A percentile compares a stretch with the other conserved stretches of the same genome.
Conservation (phyloP, 2,797 vertebrate genomes). For the Pantherophis alleghaniensis region DNA sequence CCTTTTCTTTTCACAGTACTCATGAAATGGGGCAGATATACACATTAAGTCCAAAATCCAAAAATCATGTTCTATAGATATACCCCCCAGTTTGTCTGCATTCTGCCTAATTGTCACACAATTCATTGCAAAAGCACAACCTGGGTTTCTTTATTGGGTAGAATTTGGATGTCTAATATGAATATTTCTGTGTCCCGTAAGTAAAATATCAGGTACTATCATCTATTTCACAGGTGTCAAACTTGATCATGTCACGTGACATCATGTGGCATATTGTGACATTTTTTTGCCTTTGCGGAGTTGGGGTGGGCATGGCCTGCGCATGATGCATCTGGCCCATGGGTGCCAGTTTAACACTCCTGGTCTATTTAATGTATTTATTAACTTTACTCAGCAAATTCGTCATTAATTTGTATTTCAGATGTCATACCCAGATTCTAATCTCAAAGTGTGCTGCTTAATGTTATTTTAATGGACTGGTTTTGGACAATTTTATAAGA, state of each 20-base stretch:
- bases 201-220: background rate
- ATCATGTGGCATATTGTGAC: too few species aligned
- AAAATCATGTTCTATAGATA: background rate
- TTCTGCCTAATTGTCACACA: background rate
- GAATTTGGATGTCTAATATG: background rate
- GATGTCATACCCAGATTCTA: background rate
- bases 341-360: too few species aligned
- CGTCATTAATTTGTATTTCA: slow-evolving; percentile 3
- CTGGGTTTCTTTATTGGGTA: background rate
- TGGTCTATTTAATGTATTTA: background rate
- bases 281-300: too few species aligned
- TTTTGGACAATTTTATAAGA: background rate
- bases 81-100: background rate
- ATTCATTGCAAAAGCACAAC: background rate
- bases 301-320: too few species aligned
- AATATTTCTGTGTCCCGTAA: background rate
- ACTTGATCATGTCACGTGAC: too few species aligned
- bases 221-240: background rate
- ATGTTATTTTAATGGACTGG: background rate
- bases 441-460: background rate
- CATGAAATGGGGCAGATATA: background rate
- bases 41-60: background rate
- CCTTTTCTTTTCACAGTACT: background rate
- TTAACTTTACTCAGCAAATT: background rate
- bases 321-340: too few species aligned